Base-by-base conservation (phyloP, 2,797 vertebrate genomes). In the Hoplostethus mediterraneus region DNA sequence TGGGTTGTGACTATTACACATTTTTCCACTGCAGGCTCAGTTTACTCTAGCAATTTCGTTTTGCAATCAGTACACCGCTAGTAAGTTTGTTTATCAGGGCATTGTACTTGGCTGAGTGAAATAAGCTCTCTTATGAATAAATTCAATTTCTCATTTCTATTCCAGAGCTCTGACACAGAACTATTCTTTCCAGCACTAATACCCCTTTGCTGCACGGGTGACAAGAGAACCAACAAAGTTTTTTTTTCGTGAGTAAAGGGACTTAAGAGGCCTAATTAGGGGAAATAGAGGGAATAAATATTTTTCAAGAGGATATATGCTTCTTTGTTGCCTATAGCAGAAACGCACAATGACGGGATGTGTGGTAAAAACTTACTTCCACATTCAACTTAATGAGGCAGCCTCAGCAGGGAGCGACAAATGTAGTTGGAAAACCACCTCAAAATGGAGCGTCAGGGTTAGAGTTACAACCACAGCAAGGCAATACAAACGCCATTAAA, bases 311-410 rank as follows among this genome's bases (percentile, higher is more conserved):
- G 60, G 60, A 48, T 54, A 28, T 36, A 38, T 56, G 33, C 49
- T 74, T 63, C 62, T 74, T 75, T 75, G 65, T 69, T 75, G 62
- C 69, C 53, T 60, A 3, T 62, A 61, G 60, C 70, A 71, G 63
- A 64, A 73, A 48, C 8, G 6, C 47, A 71, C 28, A 31, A 52
- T 64, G 74, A 66, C 60, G 54, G 71, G 44, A 61, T 72, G 71
- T 80, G 63, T 67, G 72, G 70, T 59, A 47, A 77, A 74, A 61
- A 16, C 38, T 36, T 52, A 45, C 16, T 36, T 89, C 73, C 61
- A 87, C 77, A 85, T 90, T 84, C 66, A 69, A 57, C 67, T 72
- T 86, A 90, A 91, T 88, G 83, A 87, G 86, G 79, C 70, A 21
- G 84, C 61, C 73, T 62, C 84, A 82, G 86, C 82, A 56, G 86